These are phyloP conservation scores for Neria commutata DNA, from an alignment of 2,888 invertebrate species.

Conservation along the genomic window DNA sequence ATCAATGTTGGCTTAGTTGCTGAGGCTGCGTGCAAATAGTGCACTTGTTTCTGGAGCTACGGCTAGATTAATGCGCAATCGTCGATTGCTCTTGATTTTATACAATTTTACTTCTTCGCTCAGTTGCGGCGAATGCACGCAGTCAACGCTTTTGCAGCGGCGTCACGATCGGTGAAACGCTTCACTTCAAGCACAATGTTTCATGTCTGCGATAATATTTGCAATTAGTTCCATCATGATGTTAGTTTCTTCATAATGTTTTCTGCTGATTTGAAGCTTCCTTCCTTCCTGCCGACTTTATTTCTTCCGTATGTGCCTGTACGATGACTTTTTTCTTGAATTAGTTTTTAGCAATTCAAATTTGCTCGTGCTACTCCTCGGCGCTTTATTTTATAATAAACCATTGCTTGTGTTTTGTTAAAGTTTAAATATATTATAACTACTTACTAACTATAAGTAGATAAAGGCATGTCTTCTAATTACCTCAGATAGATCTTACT, in stretches of 20 bases:
- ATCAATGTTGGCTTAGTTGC: neutral
- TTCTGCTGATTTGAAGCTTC: neutral
- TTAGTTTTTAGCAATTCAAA: neutral
- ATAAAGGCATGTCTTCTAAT: too few species aligned
- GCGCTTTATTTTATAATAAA: too few species aligned
- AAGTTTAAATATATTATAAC: too few species aligned
- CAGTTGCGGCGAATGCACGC: neutral
- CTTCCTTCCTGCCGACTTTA: neutral
- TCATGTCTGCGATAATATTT: constrained; percentile 4
- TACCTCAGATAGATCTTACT: too few species aligned
- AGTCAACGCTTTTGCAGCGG: neutral
- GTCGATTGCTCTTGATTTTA: constrained; percentile 19
- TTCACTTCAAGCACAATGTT: too few species aligned
- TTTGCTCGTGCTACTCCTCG: neutral
- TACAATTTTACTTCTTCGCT: constrained; percentile 18
- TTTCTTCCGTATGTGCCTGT: constrained; percentile 11
- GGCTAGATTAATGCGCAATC: constrained; percentile 22
- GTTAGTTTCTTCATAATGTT: neutral
- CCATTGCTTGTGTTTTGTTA: too few species aligned
- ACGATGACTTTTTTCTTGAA: neutral
- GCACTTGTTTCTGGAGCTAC: constrained; percentile 12
- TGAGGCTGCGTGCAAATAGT: constrained; percentile 7
- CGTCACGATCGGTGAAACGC: neutral
- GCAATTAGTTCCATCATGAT: constrained; percentile 26
- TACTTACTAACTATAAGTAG: too few species aligned